These are phyloP conservation scores for Brachionus manjavacas DNA, from an alignment of 1,140 invertebrate genomes.

Conservation along the genomic window DNA sequence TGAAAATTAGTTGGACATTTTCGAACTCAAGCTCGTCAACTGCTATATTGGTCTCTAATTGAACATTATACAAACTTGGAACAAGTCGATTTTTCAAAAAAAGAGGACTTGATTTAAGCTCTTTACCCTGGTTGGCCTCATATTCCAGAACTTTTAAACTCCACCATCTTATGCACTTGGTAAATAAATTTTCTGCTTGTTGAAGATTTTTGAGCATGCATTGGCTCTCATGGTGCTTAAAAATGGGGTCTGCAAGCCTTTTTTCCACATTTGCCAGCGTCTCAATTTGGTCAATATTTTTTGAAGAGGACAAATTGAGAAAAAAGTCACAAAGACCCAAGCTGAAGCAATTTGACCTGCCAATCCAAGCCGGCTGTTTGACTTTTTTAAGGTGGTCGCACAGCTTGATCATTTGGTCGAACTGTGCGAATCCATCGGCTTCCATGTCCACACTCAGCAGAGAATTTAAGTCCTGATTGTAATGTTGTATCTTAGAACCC, in stretches of 20 bases:
- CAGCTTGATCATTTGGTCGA: neutral
- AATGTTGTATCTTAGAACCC: neutral
- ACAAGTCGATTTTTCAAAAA: neutral
- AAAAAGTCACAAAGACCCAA: neutral
- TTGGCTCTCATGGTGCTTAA: neutral
- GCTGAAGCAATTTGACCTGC: neutral
- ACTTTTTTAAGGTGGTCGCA: neutral
- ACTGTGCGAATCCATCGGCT: neutral
- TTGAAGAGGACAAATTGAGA: neutral
- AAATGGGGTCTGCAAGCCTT: neutral
- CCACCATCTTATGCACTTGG: conserved; percentile 18
- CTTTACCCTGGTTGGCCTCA: neutral
- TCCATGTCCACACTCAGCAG: neutral
- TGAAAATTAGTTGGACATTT: neutral
- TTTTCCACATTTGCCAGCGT: neutral
- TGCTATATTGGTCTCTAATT: neutral
- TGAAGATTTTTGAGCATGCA: neutral
- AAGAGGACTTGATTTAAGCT: neutral
- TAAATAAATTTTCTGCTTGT: neutral
- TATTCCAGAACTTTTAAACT: neutral
- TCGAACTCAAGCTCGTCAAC: neutral
- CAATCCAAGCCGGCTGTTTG: neutral
- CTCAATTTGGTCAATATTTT: neutral
- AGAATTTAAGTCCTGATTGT: neutral
- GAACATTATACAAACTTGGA: neutral